Evolutionary conservation across 2,888 invertebrate genomes (phyloP).

Genomic region (Nowickia ferox): DNA sequence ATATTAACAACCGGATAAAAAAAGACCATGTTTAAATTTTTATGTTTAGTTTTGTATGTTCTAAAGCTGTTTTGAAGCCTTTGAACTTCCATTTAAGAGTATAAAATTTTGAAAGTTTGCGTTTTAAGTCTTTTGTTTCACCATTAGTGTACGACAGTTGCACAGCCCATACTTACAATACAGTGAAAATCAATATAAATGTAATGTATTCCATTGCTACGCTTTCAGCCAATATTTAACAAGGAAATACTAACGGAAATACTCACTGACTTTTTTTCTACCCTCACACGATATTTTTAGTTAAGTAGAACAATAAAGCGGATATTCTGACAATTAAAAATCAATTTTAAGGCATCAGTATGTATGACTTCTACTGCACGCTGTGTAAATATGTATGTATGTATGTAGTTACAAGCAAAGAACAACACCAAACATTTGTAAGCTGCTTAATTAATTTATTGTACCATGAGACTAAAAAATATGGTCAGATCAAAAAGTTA

Average conservation of each 20-base stretch:
- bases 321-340: slow-evolving; percentile 66
- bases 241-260: slow-evolving; percentile 67
- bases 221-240: background rate
- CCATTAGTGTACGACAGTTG: no score
- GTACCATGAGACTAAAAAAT: slow-evolving; percentile 32
- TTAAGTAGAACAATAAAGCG: slow-evolving; percentile 61
- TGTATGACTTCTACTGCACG: background rate
- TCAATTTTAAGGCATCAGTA: slow-evolving; percentile 46
- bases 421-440: background rate
- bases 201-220: background rate
- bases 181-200: no score
- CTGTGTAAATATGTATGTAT: background rate
- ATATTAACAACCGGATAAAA: no score
- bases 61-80: no score
- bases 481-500: slow-evolving; percentile 4
- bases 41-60: no score
- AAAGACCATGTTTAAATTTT: no score
- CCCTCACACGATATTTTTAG: slow-evolving; percentile 3
- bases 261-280: slow-evolving; percentile 14
- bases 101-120: slow-evolving; percentile 38
- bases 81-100: background rate
- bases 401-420: background rate
- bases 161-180: no score
- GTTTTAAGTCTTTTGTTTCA: slow-evolving; percentile 53
- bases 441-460: slow-evolving; percentile 56